Evolutionary conservation across 2,797 vertebrate genomes (phyloP), one percentile per base, ranked within the genome.

Genomic region (Argya squamiceps): DNA sequence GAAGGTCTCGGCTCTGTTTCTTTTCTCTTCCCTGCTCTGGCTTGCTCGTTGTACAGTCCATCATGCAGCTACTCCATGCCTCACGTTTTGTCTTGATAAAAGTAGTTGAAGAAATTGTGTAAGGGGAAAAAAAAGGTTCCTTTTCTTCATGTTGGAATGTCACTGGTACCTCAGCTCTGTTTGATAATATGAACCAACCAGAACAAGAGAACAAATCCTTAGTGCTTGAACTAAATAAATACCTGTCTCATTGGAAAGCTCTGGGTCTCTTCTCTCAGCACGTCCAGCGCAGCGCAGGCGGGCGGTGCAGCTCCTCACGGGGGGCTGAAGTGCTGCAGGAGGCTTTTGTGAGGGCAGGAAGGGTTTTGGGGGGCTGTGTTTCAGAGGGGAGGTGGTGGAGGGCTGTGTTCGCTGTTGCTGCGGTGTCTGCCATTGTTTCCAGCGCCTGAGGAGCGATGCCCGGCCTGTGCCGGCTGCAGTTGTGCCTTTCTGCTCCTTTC

Each of bases 161-260:
- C 96, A 63, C 91, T 95, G 93, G 96, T 94, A 96, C 97, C 95
- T 96, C 94, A 95, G 95, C 93, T 97, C 95, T 97, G 95, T 96
- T 94, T 84, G 93, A 49, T 92, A 70, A 92, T 74, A 83, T 41
- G 85, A 74, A 93, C 60, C 74, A 5, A 91, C 43, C 5, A 39
- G 30, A 2, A 70, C 68, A 14, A 65, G 55, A 90, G 88, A 29
- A 67, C 62, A 30, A 58, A 91, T 78, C 88, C 88, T 63, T 91
- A 95, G 95, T 56, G 93, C 95, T 95, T 94, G 84, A 95, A 87
- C 92, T 84, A 65, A 96, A 96, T 96, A 94, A 96, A 97, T 90
- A 89, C 93, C 94, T 96, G 95, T 95, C 95, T 94, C 94, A 68
- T 95, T 96, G 96, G 96, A 90, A 96, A 36, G 82, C 85, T 95